phyloP scores from a whole-genome alignment of 1,140 invertebrate genomes.

The Acromyrmex heyeri region DNA sequence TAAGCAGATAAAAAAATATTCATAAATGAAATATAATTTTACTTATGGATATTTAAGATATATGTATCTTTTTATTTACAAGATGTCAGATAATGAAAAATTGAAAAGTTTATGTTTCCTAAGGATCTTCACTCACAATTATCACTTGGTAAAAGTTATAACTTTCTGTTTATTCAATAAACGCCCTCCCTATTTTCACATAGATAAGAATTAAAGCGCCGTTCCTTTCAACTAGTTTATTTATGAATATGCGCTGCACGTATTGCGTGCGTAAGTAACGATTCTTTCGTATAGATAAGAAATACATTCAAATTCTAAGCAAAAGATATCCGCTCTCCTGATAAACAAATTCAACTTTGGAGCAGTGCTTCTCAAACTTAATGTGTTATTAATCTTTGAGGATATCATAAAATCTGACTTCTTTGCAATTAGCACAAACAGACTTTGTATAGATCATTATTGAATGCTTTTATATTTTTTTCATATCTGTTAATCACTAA shows the following conservation, averaged over 20 bases:
- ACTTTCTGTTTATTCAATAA: conserved; percentile 49
- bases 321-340: neutral
- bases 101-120: conserved; percentile 5
- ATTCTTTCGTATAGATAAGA: conserved; percentile 23
- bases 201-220: neutral
- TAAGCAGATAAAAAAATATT: neutral
- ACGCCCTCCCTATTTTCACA: conserved; percentile 10
- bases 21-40: neutral
- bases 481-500: neutral
- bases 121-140: neutral
- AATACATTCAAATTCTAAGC: conserved; percentile 34
- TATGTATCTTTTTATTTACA: neutral
- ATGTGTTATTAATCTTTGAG: neutral
- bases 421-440: neutral
- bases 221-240: conserved; percentile 34
- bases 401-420: neutral
- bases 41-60: neutral
- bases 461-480: neutral
- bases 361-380: conserved; percentile 29
- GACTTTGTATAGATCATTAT: neutral
- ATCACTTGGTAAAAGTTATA: conserved; percentile 2
- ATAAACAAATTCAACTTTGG: conserved; percentile 19
- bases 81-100: neutral
- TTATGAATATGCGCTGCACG: conserved; percentile 15
- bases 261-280: neutral